Percentiles rank a stretch among this genome's conserved stretches.
Conservation (phyloP, 2,113 vertebrate genomes). For the Solea solea region DNA sequence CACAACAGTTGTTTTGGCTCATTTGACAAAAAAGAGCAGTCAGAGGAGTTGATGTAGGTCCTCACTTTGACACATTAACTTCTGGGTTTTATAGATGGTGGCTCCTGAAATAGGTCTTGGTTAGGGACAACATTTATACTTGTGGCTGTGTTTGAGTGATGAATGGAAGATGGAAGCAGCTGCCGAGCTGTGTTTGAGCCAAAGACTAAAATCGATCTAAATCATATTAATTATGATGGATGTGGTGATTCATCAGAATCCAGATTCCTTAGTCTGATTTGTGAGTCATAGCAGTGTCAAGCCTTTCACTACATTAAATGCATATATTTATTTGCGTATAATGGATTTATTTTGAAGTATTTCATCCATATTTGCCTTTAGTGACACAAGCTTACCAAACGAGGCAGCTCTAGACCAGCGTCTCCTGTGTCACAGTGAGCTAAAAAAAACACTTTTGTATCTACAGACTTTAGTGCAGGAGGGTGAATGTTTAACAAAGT, state of each 20-base stretch:
- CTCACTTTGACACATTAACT: constrained; percentile 35
- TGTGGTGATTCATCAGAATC: constrained; percentile 5
- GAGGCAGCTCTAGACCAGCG: too few species aligned
- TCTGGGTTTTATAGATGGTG: not conserved
- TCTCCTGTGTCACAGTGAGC: too few species aligned
- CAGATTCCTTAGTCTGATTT: too few species aligned
- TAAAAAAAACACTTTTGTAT: too few species aligned
- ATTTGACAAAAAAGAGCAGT: constrained; percentile 59
- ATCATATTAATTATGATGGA: not conserved
- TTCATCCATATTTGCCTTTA: too few species aligned
- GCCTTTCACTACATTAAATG: too few species aligned
- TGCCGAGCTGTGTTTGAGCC: not conserved
- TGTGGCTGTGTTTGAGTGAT: constrained; percentile 16
- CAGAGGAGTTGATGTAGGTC: constrained; percentile 16
- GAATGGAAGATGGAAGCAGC: constrained; percentile 1
- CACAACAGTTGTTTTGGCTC: constrained; percentile 60
- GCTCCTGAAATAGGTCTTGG: constrained; percentile 3
- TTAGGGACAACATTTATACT: constrained; percentile 21
- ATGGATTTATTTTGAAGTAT: too few species aligned
- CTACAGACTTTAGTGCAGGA: too few species aligned
- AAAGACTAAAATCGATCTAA: not conserved
- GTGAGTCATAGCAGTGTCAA: too few species aligned
- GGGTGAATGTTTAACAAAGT: too few species aligned
- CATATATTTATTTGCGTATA: too few species aligned
- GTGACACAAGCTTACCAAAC: too few species aligned